Conservation (phyloP, 2,888 invertebrate genomes). For the Lypha dubia region DNA sequence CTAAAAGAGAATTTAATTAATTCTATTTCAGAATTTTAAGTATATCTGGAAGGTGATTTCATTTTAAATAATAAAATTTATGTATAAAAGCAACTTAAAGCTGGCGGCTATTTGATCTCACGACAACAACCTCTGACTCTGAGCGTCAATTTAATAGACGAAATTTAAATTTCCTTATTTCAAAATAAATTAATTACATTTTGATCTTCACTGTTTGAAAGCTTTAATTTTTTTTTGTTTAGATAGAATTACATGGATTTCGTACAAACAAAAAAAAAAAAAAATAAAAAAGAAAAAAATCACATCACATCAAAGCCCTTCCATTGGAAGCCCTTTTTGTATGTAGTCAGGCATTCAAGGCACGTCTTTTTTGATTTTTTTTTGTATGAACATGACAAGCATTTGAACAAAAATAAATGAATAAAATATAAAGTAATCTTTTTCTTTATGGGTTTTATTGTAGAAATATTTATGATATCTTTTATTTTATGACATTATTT, state of each 20-base stretch:
- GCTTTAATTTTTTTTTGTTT: no score
- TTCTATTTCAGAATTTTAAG: conserved; percentile 35
- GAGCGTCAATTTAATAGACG: background rate
- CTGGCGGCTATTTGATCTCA: conserved; percentile 40
- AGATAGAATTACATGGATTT: conserved; percentile 27
- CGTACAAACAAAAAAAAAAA: background rate
- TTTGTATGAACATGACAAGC: conserved; percentile 77
- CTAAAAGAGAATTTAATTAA: background rate
- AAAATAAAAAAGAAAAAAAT: no score
- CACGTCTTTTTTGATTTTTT: conserved; percentile 75
- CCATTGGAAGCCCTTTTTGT: conserved; percentile 42
- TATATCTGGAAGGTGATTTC: conserved; percentile 7
- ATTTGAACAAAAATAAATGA: conserved; percentile 69
- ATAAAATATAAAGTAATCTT: conserved; percentile 4
- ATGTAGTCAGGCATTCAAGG: conserved; percentile 72
- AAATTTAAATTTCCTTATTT: conserved; percentile 1
- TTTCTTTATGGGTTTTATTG: background rate
- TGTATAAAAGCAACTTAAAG: background rate
- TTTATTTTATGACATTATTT: no score
- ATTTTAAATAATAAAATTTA: conserved; percentile 17
- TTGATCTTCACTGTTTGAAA: conserved; percentile 30
- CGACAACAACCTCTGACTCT: conserved; percentile 41
- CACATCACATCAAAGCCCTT: conserved; percentile 55
- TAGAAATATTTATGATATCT: no score
- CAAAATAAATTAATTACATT: background rate